Conservation (phyloP, 1,140 invertebrate genomes). For the Microplitis mediator region DNA sequence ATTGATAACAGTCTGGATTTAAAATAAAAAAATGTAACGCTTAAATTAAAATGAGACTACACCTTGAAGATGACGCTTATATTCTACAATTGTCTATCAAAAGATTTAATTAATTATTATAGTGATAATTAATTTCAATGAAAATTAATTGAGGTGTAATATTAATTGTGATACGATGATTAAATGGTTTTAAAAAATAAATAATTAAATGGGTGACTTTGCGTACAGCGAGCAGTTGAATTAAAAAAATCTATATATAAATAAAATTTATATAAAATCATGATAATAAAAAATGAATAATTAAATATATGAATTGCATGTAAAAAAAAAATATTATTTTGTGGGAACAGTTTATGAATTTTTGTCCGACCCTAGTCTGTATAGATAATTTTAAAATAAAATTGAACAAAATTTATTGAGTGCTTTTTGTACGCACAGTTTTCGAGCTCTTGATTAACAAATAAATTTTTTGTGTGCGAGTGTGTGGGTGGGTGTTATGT, state of each 20-base stretch:
- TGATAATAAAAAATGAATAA: neutral
- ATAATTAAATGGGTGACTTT: slow-evolving; percentile 30
- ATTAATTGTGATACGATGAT: slow-evolving; percentile 48
- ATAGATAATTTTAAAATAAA: neutral
- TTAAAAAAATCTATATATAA: neutral
- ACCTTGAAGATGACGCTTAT: slow-evolving; percentile 48
- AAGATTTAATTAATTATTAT: slow-evolving; percentile 25
- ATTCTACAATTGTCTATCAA: slow-evolving; percentile 47
- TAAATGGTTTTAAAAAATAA: slow-evolving; percentile 29
- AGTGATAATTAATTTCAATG: slow-evolving; percentile 41
- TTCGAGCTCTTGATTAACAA: neutral
- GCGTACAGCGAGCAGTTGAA: slow-evolving; percentile 34
- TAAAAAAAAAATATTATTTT: neutral
- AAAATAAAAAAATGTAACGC: slow-evolving; percentile 33
- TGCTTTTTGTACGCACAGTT: slow-evolving; percentile 20
- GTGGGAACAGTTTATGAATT: slow-evolving; percentile 8
- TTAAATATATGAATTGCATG: neutral
- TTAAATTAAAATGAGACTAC: slow-evolving; percentile 35
- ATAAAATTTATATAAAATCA: neutral
- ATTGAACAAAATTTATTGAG: neutral
- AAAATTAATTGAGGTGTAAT: slow-evolving; percentile 37
- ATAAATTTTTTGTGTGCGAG: neutral
- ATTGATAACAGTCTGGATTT: slow-evolving; percentile 35
- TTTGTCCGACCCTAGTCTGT: neutral
- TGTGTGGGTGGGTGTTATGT: neutral